Evolutionary conservation across 2,113 vertebrate genomes (phyloP), one percentile per base, ranked within the genome.

Genomic region (Gadus chalcogrammus): DNA sequence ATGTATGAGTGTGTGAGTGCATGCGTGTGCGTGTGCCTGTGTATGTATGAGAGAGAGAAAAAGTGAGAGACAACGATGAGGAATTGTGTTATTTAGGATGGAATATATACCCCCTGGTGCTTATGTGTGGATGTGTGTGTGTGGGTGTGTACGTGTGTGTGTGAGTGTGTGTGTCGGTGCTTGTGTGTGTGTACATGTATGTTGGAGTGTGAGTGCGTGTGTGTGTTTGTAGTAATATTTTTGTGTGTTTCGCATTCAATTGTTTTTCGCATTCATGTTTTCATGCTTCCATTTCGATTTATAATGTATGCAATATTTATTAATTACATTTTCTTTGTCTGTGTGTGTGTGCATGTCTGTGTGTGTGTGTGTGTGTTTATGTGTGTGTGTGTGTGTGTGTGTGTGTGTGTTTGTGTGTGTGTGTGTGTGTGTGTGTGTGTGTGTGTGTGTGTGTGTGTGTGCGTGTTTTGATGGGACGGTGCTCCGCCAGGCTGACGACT

Each of bases 401-500:
- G 52, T 24, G 20, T 20, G 20, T 20, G 20, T 20, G 20, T 20
- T 0, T 20, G 20, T 20, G 20, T 20, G 20, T 20, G 20, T 20
- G 20, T 20, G 20, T 20, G 20, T 20, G 20, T 20, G 20, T 20
- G 20, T 20, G 20, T 20, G 20, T 20, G 20, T 20, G 20, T 20
- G 20, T 20, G 20, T 20, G 20, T 20, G 20, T 20, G 20, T 20
- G 9, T 63, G 18, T 63, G 56, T 68, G 67, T 48, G 18, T 22
- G 17, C 48, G 38, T 53, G 52, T 24, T 20, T 27, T 22, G 66
- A 53, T 20, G 20, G 20, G 20, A 20, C 20, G 20, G 20, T 20
- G 20, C 20, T 2, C 9, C 12, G 55, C 74, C 75, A 69, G 69
- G 42, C 1, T n/a, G 79, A 79, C 81, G 80, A 82, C 77, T 84